These are phyloP conservation scores for Elaeidobius kamerunicus DNA, from an alignment of 2,888 invertebrate genomes.

Conservation along the genomic window DNA sequence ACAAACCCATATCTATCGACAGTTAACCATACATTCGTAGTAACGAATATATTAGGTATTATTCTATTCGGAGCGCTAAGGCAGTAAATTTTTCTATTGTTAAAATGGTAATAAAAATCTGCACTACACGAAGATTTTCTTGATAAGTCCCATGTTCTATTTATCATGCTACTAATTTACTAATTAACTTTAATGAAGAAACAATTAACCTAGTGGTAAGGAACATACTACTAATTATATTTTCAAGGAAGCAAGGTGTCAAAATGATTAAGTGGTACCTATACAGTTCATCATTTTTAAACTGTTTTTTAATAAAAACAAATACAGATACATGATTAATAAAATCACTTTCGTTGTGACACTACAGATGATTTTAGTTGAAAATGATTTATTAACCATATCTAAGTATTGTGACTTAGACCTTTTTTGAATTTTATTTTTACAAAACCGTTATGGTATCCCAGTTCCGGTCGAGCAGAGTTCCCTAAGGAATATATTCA, in stretches of 20 bases:
- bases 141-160: constrained; percentile 28
- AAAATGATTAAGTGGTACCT: constrained; percentile 27
- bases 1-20: no score
- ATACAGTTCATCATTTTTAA: no score
- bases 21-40: constrained; percentile 7
- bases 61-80: constrained; percentile 10
- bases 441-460: no score
- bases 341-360: no score
- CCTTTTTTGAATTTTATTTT: no score
- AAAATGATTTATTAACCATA: no score
- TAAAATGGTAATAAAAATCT: constrained; percentile 29
- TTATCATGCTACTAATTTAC: constrained; percentile 29
- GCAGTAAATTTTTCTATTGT: constrained; percentile 29
- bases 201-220: constrained; percentile 26
- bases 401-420: no score
- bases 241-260: constrained; percentile 26
- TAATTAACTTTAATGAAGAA: constrained; percentile 30
- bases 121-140: constrained; percentile 18
- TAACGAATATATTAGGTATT: constrained; percentile 15
- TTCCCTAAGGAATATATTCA: no score
- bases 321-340: no score
- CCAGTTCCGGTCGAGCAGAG: no score
- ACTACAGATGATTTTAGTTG: no score
- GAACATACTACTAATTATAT: constrained; percentile 23
- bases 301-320: no score